Base-by-base conservation (phyloP, 1,140 invertebrate genomes). In the Neomicropteryx cornuta region DNA sequence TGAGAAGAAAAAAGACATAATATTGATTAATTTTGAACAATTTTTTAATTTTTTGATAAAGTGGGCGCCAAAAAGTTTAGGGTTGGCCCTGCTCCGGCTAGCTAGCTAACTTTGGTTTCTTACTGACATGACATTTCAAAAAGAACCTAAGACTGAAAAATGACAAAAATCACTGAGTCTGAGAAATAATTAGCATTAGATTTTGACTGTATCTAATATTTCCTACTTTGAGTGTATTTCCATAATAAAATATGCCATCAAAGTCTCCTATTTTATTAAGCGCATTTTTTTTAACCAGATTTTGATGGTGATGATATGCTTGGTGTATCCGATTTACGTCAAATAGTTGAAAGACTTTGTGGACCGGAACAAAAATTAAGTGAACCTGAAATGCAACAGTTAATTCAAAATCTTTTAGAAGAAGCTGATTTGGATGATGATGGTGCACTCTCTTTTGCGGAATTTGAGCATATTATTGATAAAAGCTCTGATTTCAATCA, bases 341-440 rank as follows among this genome's bases (percentile, higher is more conserved):
- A 83, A 66, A 77, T 87, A 1, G 73, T 86, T 16, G 77, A 83
- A 46, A 66, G 79, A 44, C 60, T 87, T 5, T 79, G 77, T 40
- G 75, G 78, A 4, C 67, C 72, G 4, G 75, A 81, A 33, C 61
- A 72, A 17, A 67, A 75, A 47, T 59, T 87, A 2, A 72, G 56
- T 41, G 81, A 86, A 48, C 63, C 61, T 11, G 80, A 85, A 52
- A 78, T 83, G 52, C 74, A 83, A 48, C 76, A 76, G 52, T 57
- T 83, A 5, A 69, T 82, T 20, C 73, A 81, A 52, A 83, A 84
- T 70, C 77, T 92, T 39, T 66, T 93, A 11, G 80, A 84, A 47
- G 91, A 95, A 68, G 87, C 88, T 11, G 91, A 94, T 66, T 62
- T 93, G 30, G 89, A 94, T 71, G 88, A 91, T 58, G 90, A 95